Base-by-base conservation (phyloP, 2,888 invertebrate species). In the Hyposoter didymator region DNA sequence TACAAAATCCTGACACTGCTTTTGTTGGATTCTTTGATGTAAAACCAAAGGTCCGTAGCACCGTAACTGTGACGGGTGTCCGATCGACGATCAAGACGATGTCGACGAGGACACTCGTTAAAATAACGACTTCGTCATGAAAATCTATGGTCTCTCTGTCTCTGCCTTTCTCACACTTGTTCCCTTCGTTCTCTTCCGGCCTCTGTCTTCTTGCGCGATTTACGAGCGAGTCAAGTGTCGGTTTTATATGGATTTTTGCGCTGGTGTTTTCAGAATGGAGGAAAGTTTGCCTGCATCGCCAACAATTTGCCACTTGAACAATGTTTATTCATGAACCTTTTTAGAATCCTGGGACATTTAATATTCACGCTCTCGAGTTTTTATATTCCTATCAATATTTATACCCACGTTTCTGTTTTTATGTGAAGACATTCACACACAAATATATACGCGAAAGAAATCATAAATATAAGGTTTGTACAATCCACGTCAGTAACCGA, bases 181-280 rank as follows among this genome's bases (percentile, higher is more conserved):
- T 28, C 14, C 14, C 55, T 55, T 28, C 72, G 59, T 49, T 78
- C 78, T 55, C 62, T 59, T 59, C 22, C 55, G 14, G 14, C 4
- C 55, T 49, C 76, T 39, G 8, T 78, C 70, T 62, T 78, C 72
- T 55, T 62, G 45, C 45, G 43, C 22, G 28, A 75, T 72, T 85
- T 59, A 52, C 39, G 70, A 62, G 69, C 35, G 80, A 88, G 84
- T 87, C 86, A 87, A 72, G 78, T 62, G 79, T 80, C 75, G 76
- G 64, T 78, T 82, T 84, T 78, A 67, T 84, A 82, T 87, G 86
- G 85, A 87, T 86, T 70, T 78, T n/a, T n/a, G n/a, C n/a, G 43
- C 19, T 35, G 49, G 67, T 62, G 78, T 47, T 86, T 86, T 82
- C 82, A 84, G 84, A 74, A 74, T 52, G 17, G 49, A 49, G 59